phyloP scores from a whole-genome alignment of 2,888 invertebrate genomes.

The Helleia helle region DNA sequence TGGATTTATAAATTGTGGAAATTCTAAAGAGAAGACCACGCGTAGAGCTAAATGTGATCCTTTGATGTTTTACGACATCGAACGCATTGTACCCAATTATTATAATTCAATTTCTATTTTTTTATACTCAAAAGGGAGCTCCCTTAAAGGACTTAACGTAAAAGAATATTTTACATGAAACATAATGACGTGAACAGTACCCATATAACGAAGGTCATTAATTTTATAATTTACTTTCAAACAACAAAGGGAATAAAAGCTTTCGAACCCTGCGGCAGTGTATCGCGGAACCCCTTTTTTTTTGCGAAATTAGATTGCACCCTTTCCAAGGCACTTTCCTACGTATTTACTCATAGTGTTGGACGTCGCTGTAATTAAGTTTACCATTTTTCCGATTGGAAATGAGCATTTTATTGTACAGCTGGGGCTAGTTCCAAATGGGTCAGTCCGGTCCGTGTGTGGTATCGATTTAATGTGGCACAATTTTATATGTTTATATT shows the following conservation, averaged over 20 bases:
- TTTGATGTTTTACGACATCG: too few relatives aligned
- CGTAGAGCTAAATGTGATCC: too few relatives aligned
- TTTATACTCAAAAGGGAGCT: not conserved
- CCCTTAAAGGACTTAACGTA: not conserved
- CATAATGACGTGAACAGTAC: not conserved
- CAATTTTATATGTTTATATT: not conserved
- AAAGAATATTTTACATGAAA: not conserved
- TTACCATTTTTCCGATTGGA: slow-evolving; percentile 28
- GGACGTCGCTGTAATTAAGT: slow-evolving; percentile 35
- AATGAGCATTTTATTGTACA: slow-evolving; percentile 13
- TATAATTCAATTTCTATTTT: not conserved
- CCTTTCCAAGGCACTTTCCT: slow-evolving; percentile 33
- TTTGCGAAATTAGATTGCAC: slow-evolving; percentile 62
- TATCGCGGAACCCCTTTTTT: slow-evolving; percentile 26
- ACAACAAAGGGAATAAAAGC: slow-evolving; percentile 4
- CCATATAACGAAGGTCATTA: slow-evolving; percentile 12
- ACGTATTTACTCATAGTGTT: slow-evolving; percentile 34
- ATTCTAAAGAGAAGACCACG: too few relatives aligned
- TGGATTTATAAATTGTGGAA: too few relatives aligned
- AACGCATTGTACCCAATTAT: not conserved
- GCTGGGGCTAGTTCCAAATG: slow-evolving; percentile 2
- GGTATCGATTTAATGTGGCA: not conserved
- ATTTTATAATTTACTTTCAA: slow-evolving; percentile 16
- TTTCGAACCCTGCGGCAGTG: not conserved
- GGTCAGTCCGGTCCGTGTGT: not conserved